phyloP scores from a whole-genome alignment of 2,888 invertebrate species.

The Acleris laterana region DNA sequence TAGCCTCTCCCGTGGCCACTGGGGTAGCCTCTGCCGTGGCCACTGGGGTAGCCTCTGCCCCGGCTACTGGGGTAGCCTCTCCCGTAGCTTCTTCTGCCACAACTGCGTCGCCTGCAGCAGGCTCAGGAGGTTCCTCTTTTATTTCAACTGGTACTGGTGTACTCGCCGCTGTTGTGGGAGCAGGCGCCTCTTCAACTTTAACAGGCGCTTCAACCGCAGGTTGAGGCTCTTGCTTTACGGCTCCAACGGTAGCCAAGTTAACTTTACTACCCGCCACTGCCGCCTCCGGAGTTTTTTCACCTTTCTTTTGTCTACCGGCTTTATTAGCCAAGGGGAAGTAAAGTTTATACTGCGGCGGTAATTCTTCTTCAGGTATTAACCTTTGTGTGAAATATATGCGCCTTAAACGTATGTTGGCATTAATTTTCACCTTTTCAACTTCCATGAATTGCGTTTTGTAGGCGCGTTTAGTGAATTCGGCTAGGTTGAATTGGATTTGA shows the following conservation, averaged over 20 bases:
- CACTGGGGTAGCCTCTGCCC: slow-evolving; percentile 34
- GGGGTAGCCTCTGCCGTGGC: neutral
- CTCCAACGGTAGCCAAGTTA: too few species aligned
- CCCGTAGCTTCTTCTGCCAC: too few species aligned
- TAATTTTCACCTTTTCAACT: slow-evolving; percentile 95
- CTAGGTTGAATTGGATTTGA: slow-evolving; percentile 97
- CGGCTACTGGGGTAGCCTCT: slow-evolving; percentile 4
- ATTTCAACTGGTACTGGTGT: too few species aligned
- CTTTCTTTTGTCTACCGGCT: slow-evolving; percentile 47
- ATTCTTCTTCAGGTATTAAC: slow-evolving; percentile 93
- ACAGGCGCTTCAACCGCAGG: neutral
- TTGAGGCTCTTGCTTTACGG: too few species aligned
- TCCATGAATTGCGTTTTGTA: slow-evolving; percentile 97
- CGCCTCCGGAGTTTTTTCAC: slow-evolving; percentile 43
- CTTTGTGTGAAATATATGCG: slow-evolving; percentile 96
- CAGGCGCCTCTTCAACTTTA: neutral
- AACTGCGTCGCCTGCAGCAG: slow-evolving; percentile 21
- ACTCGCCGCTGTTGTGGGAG: too few species aligned
- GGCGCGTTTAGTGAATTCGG: slow-evolving; percentile 97
- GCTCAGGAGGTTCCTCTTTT: neutral
- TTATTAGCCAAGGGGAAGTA: slow-evolving; percentile 86
- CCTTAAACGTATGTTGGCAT: slow-evolving; percentile 97
- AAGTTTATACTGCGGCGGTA: slow-evolving; percentile 95
- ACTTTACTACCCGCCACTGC: slow-evolving; percentile 13
- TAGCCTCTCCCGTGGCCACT: too few species aligned